Percentiles rank a stretch among this genome's conserved stretches.
Evolutionary conservation across 23 tunicate species (phyloP).

Genomic region (Botrylloides violaceus): DNA sequence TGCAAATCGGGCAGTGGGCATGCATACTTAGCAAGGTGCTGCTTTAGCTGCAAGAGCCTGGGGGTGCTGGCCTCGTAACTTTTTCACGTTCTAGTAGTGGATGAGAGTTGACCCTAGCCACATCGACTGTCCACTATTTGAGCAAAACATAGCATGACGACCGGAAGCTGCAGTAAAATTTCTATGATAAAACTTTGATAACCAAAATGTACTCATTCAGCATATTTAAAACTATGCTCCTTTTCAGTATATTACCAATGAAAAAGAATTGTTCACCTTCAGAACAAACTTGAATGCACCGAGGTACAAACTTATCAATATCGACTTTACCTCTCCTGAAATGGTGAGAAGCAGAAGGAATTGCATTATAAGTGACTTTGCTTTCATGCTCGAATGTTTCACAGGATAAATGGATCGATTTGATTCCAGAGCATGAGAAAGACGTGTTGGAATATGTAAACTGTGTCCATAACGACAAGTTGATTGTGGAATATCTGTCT

Average conservation of each 20-base stretch:
- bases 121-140: no score
- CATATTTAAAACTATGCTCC: no score
- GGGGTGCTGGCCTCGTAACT: no score
- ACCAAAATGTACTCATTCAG: no score
- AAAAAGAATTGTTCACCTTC: conserved; percentile 67
- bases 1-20: no score
- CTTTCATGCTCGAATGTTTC: background rate
- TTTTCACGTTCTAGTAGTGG: no score
- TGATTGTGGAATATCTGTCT: conserved; percentile 60
- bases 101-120: no score
- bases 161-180: no score
- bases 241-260: conserved; percentile 73
- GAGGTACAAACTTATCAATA: conserved; percentile 68
- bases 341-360: conserved; percentile 25
- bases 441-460: conserved; percentile 74
- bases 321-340: conserved; percentile 49
- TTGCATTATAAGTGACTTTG: background rate
- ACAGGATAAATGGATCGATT: conserved; percentile 59
- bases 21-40: no score
- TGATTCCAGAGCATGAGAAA: conserved; percentile 60
- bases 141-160: no score
- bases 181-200: no score
- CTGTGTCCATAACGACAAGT: conserved; percentile 62
- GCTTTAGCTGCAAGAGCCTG: no score
- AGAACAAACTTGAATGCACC: conserved; percentile 85